These are phyloP conservation scores for Ganaspis brasiliensis DNA, from an alignment of 2,888 invertebrate species.

Conservation along the genomic window DNA sequence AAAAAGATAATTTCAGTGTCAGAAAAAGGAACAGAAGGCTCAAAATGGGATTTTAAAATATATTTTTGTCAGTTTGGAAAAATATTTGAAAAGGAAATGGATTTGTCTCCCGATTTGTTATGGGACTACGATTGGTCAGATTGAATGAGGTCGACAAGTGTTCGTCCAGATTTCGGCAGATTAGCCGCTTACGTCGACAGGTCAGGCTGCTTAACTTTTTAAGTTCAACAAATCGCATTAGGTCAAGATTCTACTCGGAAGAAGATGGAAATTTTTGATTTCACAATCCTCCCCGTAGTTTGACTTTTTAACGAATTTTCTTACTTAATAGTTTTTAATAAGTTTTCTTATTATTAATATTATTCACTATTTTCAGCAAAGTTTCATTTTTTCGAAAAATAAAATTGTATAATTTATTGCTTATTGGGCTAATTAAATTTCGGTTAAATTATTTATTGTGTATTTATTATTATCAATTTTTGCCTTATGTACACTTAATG, in stretches of 20 bases:
- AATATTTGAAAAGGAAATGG: slow-evolving; percentile 26
- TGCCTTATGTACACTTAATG: too few species aligned
- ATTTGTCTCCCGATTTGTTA: slow-evolving; percentile 38
- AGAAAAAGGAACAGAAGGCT: not conserved
- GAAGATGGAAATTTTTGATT: slow-evolving; percentile 15
- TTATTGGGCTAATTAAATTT: too few species aligned
- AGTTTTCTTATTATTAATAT: too few species aligned
- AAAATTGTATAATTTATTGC: too few species aligned
- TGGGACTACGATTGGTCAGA: slow-evolving; percentile 29
- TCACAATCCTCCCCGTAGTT: not conserved
- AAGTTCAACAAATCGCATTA: slow-evolving; percentile 59
- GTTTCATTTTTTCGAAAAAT: too few species aligned
- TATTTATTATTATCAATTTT: too few species aligned
- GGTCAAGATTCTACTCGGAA: slow-evolving; percentile 19
- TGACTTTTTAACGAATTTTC: slow-evolving; percentile 1
- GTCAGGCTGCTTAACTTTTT: slow-evolving; percentile 57
- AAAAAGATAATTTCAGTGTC: not conserved
- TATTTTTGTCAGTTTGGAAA: not conserved
- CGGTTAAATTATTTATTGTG: too few species aligned
- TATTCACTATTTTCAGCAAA: too few species aligned
- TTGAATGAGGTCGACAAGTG: slow-evolving; percentile 29
- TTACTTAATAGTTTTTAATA: too few species aligned
- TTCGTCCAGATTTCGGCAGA: slow-evolving; percentile 38
- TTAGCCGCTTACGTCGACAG: slow-evolving; percentile 46
- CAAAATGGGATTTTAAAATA: too few species aligned